These are phyloP conservation scores for Nasonia oneida DNA, from an alignment of 2,888 invertebrate species.

Conservation along the genomic window DNA sequence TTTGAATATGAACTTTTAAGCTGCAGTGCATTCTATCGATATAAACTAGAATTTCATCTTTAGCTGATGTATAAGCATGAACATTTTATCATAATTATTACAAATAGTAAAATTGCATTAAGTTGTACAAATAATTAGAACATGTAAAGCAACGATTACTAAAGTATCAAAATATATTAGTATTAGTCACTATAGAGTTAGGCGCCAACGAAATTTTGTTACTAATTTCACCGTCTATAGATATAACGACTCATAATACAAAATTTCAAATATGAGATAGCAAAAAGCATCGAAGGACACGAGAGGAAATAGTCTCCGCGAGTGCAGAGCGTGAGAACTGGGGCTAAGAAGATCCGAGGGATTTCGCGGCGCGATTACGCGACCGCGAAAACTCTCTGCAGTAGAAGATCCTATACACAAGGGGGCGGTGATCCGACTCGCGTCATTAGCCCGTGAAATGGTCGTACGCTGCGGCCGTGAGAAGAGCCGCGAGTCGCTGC, in stretches of 20 bases:
- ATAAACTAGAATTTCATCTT: not conserved
- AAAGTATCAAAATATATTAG: no score
- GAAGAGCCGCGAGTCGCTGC: conserved; percentile 33
- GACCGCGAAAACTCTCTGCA: conserved; percentile 50
- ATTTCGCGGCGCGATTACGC: conserved; percentile 17
- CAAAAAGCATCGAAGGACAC: no score
- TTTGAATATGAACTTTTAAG: not conserved
- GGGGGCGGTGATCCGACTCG: conserved; percentile 64
- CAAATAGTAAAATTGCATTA: no score
- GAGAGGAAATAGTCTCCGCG: not conserved
- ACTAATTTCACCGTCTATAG: no score
- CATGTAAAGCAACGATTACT: no score
- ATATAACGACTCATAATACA: no score
- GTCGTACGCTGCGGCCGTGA: conserved; percentile 58
- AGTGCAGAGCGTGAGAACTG: conserved; percentile 66
- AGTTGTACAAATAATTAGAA: no score
- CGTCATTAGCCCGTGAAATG: conserved; percentile 70
- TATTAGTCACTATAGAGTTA: no score
- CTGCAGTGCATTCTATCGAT: not conserved
- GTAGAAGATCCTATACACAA: not conserved
- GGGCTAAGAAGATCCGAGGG: conserved; percentile 35
- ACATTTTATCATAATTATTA: not conserved
- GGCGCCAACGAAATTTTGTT: no score
- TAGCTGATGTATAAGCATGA: not conserved
- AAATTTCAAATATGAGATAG: no score